Base-by-base conservation (phyloP, 2,797 vertebrate species). In the Rhabdophis nuchalis region DNA sequence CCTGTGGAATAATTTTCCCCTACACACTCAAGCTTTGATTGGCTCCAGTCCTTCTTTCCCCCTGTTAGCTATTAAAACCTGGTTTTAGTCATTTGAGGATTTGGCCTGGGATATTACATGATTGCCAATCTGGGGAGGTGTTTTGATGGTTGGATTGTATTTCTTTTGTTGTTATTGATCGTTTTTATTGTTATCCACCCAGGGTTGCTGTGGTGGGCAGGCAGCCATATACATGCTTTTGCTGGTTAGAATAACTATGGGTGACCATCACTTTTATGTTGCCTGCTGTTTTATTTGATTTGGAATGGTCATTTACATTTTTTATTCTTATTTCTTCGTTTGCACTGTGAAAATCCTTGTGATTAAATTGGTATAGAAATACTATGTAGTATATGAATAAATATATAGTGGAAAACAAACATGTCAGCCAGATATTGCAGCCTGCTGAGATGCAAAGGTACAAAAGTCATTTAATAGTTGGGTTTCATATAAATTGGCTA, bases 401-500 rank as follows among this genome's bases (percentile, higher is more conserved):
- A 82, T 23, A 46, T 41, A 41, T 46, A 82, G 46, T 41, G 36
- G 36, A 41, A 41, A 46, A 82, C 36, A 77, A 77, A 82, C 36
- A 46, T 46, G 20, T 25, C 72, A 46, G 20, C 36, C 36, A 82
- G 36, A 82, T 41, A 46, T 46, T 82, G 36, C 9, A 82, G 18
- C 36, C 72, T 41, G 36, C 72, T 46, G 72, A 32, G 29, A 54
- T 90, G 13, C 90, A 91, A 13, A 93, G 61, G 60, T 91, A 61
- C 85, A 29, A 54, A 89, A 87, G 29, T n/a, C 32, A 56, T 88
- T 54, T 94, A 92, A 64, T 68, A 87, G 23, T 52, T 77, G 89
- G 86, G 50, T 90, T 94, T 95, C 32, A 23, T 0, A 0, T 90
- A 94, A 92, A 77, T 92, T 93, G 86, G 29, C 6, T 53, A 92